These are phyloP conservation scores for Ectemnius lituratus DNA, from an alignment of 2,888 invertebrate genomes.

Conservation along the genomic window DNA sequence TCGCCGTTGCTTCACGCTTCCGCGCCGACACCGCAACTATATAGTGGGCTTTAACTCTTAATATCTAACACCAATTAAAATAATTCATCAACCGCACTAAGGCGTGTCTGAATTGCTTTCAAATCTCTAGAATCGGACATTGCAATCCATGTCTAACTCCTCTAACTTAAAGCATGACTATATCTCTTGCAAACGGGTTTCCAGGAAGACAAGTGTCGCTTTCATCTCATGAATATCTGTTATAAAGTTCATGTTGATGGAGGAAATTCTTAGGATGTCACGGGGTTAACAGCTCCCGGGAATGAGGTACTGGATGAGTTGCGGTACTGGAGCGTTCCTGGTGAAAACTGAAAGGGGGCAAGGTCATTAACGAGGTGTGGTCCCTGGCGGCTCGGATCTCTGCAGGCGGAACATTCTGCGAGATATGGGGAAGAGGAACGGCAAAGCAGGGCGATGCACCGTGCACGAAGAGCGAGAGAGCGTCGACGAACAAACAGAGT, in stretches of 20 bases:
- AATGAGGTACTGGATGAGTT: no score
- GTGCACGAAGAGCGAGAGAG: conserved; percentile 20
- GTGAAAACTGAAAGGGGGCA: conserved; percentile 23
- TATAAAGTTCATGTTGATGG: no score
- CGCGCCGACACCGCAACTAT: not conserved
- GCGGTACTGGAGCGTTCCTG: no score
- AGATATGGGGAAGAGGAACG: conserved; percentile 17
- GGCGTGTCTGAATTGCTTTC: no score
- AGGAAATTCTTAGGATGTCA: no score
- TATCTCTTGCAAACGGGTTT: no score
- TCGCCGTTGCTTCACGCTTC: conserved; percentile 15
- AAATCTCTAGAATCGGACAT: not conserved
- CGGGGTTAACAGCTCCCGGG: no score
- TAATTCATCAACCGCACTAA: not conserved
- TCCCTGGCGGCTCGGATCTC: not conserved
- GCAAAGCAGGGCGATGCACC: conserved; percentile 24
- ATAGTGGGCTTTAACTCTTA: not conserved
- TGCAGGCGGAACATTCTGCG: not conserved
- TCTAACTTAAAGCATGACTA: no score
- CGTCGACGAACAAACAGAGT: conserved; percentile 53
- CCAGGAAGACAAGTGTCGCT: no score
- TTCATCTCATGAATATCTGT: no score
- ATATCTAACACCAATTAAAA: not conserved
- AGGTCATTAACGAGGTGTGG: conserved; percentile 3
- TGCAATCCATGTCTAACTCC: no score